A percentile compares a stretch with the other conserved stretches of the same genome.
phyloP scores from a whole-genome alignment of 2,797 vertebrate species.

The Petrocephalus schoutedeni region DNA sequence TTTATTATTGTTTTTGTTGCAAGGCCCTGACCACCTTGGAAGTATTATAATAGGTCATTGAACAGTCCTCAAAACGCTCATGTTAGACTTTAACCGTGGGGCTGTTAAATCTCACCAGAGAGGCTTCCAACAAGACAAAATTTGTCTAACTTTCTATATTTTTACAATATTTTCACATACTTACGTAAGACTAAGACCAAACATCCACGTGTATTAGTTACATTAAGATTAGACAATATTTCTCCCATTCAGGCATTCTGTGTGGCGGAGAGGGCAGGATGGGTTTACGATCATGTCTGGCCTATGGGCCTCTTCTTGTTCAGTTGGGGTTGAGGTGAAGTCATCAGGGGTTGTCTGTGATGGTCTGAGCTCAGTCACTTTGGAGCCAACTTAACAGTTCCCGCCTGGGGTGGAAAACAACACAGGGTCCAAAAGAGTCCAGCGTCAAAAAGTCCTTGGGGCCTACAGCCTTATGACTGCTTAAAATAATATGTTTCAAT shows the following conservation, averaged over 20 bases:
- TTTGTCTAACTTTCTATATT: no score
- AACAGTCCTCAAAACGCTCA: no score
- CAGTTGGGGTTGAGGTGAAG: neutral
- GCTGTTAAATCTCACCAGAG: no score
- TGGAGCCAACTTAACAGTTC: neutral
- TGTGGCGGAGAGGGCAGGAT: neutral
- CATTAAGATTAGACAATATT: neutral
- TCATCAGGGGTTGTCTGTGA: neutral
- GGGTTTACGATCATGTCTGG: neutral
- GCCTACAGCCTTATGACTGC: neutral
- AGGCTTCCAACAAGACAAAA: no score
- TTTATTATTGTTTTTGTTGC: no score
- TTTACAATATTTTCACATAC: neutral
- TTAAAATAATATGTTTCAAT: neutral
- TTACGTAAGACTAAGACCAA: neutral
- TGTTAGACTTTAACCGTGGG: no score
- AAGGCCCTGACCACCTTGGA: no score
- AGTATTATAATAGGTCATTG: no score
- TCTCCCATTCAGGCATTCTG: neutral
- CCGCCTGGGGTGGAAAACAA: neutral
- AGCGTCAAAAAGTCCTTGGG: neutral
- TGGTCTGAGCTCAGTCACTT: neutral
- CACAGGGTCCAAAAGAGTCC: neutral
- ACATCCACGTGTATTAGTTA: neutral
- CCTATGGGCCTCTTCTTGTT: neutral